Evolutionary conservation across 1,140 invertebrate genomes (phyloP).

Genomic region (Papilio xuthus): DNA sequence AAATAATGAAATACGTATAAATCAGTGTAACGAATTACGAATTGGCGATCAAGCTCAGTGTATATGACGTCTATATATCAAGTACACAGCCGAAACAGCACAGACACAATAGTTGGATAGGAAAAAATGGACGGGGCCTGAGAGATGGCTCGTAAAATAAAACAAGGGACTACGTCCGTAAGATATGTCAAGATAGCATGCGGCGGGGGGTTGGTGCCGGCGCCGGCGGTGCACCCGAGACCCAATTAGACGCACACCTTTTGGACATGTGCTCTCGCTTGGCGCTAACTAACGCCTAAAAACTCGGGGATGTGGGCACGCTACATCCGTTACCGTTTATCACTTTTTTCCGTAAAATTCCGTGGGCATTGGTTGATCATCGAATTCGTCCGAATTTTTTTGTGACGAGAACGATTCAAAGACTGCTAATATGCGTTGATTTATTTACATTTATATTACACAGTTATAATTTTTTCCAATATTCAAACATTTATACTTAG

Average conservation of each 20-base stretch:
- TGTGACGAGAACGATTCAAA: not conserved
- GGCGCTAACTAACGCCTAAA: conserved; percentile 69
- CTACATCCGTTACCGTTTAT: conserved; percentile 76
- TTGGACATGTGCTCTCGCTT: conserved; percentile 74
- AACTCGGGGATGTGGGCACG: conserved; percentile 60
- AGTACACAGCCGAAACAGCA: conserved; percentile 61
- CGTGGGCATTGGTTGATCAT: conserved; percentile 41
- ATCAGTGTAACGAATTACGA: conserved; percentile 48
- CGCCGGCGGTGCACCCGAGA: conserved; percentile 57
- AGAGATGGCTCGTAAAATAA: conserved; percentile 78
- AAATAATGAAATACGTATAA: conserved; percentile 44
- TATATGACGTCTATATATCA: conserved; percentile 72
- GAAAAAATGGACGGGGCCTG: conserved; percentile 60
- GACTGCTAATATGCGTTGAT: conserved; percentile 15
- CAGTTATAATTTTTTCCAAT: not conserved
- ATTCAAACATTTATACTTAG: not conserved
- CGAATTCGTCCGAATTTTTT: conserved; percentile 34
- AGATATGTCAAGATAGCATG: conserved; percentile 79
- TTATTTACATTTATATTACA: not conserved
- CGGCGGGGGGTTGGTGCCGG: conserved; percentile 67
- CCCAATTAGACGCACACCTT: conserved; percentile 80
- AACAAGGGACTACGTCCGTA: conserved; percentile 74
- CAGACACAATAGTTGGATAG: conserved; percentile 68
- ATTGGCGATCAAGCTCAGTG: conserved; percentile 57
- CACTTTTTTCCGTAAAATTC: conserved; percentile 62